Percentiles rank a stretch among this genome's conserved stretches.
phyloP scores from a whole-genome alignment of 2,113 vertebrate genomes.

The Paracanthobrama guichenoti region DNA sequence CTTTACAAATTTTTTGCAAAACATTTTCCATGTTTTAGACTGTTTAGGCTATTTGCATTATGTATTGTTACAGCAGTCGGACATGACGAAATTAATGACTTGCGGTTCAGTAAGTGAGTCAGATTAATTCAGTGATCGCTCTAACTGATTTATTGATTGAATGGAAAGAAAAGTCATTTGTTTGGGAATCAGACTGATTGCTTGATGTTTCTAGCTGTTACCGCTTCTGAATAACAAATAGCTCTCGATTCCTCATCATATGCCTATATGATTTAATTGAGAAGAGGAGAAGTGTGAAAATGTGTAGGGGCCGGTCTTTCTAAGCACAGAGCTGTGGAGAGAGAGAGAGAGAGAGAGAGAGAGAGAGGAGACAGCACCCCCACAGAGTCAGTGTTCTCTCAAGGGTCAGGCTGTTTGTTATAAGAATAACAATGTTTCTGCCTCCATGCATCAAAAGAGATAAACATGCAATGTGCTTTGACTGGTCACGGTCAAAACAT shows the following conservation, averaged over 20 bases:
- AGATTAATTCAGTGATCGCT: background rate
- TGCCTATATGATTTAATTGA: background rate
- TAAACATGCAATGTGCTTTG: background rate
- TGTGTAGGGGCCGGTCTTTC: background rate
- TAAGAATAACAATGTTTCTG: background rate
- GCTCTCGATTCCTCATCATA: background rate
- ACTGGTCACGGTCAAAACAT: background rate
- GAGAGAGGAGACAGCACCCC: background rate
- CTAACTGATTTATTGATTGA: background rate
- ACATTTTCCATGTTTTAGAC: background rate
- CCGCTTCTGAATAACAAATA: background rate
- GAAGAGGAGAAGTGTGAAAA: background rate
- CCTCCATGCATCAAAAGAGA: conserved; percentile 4
- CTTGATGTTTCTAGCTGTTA: background rate
- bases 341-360: background rate
- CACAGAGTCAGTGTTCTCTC: background rate
- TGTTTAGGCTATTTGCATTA: background rate
- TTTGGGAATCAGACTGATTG: background rate
- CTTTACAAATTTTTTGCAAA: background rate
- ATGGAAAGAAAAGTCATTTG: background rate
- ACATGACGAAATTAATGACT: background rate
- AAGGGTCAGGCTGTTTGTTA: conserved; percentile 18
- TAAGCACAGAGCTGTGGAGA: background rate
- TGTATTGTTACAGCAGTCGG: background rate
- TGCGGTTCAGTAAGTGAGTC: background rate